Evolutionary conservation across 64 coral and sea anemone genomes (phyloP).

Genomic region (Cladopsammia gracilis): DNA sequence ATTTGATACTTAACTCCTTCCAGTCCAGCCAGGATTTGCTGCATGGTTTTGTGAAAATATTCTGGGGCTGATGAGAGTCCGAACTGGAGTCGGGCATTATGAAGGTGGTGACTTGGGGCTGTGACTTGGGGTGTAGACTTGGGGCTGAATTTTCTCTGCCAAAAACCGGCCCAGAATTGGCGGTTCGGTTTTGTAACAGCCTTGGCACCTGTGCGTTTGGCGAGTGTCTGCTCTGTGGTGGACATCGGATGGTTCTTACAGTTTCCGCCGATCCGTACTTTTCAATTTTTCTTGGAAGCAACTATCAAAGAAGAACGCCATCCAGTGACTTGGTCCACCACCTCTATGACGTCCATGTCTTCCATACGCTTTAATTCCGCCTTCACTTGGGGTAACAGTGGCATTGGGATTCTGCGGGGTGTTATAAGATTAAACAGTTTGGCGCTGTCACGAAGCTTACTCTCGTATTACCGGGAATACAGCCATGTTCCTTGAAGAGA

Average conservation of each 20-base stretch:
- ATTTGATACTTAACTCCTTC: too few relatives aligned
- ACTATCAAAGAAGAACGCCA: slow-evolving; percentile 45
- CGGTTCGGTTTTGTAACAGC: slow-evolving; percentile 67
- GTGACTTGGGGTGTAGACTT: too few relatives aligned
- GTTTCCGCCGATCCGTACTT: slow-evolving; percentile 14
- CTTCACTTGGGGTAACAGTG: slow-evolving; percentile 51
- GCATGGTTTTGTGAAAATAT: too few relatives aligned
- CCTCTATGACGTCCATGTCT: slow-evolving; percentile 1
- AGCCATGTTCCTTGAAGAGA: background rate
- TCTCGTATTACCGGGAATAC: slow-evolving; percentile 5
- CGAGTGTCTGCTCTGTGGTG: background rate
- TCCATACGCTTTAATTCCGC: slow-evolving; percentile 36
- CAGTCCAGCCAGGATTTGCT: too few relatives aligned
- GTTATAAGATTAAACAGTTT: slow-evolving; percentile 23
- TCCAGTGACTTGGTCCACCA: slow-evolving; percentile 28
- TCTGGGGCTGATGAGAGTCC: too few relatives aligned
- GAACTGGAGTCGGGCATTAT: too few relatives aligned
- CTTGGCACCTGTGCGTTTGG: background rate
- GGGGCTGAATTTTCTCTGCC: too few relatives aligned
- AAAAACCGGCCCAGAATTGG: too few relatives aligned
- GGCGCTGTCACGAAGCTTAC: background rate
- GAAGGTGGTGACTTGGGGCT: too few relatives aligned
- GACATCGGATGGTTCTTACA: background rate
- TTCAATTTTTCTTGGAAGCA: slow-evolving; percentile 14
- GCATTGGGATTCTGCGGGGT: slow-evolving; percentile 18